Evolutionary conservation across 2,113 vertebrate genomes (phyloP).

Genomic region (Xiphophorus couchianus): DNA sequence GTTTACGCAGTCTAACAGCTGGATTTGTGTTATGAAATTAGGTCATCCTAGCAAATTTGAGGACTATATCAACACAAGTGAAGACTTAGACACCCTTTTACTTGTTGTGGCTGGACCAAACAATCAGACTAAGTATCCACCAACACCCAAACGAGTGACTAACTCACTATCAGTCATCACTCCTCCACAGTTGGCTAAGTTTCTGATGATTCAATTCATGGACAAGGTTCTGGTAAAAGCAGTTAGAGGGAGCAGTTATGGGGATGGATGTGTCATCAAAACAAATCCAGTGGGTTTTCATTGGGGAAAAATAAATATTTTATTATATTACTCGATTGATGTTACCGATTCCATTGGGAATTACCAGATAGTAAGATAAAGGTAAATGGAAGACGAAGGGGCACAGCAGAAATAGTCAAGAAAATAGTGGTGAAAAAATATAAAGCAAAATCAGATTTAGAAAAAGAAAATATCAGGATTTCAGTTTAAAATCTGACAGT

Average conservation of each 20-base stretch:
- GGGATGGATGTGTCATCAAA: conserved; percentile 12
- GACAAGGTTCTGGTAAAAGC: conserved; percentile 40
- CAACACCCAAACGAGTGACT: conserved; percentile 58
- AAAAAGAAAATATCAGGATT: too few species aligned
- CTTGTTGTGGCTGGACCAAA: conserved; percentile 46
- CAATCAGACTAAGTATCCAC: conserved; percentile 16
- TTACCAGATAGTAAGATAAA: too few species aligned
- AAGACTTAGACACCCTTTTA: conserved; percentile 17
- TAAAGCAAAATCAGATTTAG: neutral
- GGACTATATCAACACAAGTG: neutral
- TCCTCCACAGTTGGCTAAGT: conserved; percentile 35
- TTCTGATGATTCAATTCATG: conserved; percentile 53
- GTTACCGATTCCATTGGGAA: too few species aligned
- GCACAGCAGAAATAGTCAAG: neutral
- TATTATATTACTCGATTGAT: too few species aligned
- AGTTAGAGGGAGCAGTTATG: conserved; percentile 25
- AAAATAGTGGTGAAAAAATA: neutral
- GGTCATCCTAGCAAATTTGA: neutral
- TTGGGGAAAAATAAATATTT: neutral
- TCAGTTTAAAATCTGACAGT: too few species aligned
- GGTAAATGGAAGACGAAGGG: neutral
- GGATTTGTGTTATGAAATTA: neutral
- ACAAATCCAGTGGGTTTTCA: neutral
- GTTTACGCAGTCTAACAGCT: neutral
- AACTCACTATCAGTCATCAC: conserved; percentile 37